Percentiles rank a stretch among this genome's conserved stretches.
Conservation (phyloP, 2,888 invertebrate genomes). For the Dicranocentrus wangi region DNA sequence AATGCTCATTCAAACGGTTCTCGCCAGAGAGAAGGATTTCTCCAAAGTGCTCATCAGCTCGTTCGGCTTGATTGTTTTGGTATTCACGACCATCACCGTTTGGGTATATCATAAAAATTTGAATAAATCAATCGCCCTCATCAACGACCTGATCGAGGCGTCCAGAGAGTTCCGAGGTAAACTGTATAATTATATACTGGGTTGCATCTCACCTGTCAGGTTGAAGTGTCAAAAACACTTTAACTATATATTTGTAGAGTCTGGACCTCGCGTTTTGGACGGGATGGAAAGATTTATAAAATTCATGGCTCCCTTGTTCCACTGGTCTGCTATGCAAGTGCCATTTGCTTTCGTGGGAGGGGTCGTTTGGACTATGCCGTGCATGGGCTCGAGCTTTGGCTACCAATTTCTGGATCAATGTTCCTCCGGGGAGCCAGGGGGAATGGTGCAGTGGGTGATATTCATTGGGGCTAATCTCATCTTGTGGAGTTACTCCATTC, state of each 20-base stretch:
- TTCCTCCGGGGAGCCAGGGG: not conserved
- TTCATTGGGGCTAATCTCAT: slow-evolving; percentile 21
- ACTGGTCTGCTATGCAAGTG: slow-evolving; percentile 46
- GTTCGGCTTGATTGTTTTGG: slow-evolving; percentile 33
- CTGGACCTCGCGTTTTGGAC: slow-evolving; percentile 1
- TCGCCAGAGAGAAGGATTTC: slow-evolving; percentile 1
- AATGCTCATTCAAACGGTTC: not conserved
- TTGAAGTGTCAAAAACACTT: not conserved
- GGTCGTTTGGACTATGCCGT: slow-evolving; percentile 38
- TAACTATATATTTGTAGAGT: not conserved
- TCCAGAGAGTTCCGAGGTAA: slow-evolving; percentile 18
- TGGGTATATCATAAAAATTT: slow-evolving; percentile 34
- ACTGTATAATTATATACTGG: no score
- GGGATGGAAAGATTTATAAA: slow-evolving; percentile 39
- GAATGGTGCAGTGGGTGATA: not conserved
- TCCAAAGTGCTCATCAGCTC: slow-evolving; percentile 31
- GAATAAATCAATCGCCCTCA: not conserved
- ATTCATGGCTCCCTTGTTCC: slow-evolving; percentile 27
- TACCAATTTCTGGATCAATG: slow-evolving; percentile 23
- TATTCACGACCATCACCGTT: slow-evolving; percentile 33
- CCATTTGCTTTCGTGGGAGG: slow-evolving; percentile 50
- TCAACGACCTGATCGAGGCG: slow-evolving; percentile 35
- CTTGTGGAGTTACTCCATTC: slow-evolving; percentile 30
- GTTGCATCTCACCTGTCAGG: no score
- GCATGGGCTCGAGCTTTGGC: slow-evolving; percentile 28